phyloP scores from a whole-genome alignment of 2,113 vertebrate species.

The Dissostichus mawsoni region DNA sequence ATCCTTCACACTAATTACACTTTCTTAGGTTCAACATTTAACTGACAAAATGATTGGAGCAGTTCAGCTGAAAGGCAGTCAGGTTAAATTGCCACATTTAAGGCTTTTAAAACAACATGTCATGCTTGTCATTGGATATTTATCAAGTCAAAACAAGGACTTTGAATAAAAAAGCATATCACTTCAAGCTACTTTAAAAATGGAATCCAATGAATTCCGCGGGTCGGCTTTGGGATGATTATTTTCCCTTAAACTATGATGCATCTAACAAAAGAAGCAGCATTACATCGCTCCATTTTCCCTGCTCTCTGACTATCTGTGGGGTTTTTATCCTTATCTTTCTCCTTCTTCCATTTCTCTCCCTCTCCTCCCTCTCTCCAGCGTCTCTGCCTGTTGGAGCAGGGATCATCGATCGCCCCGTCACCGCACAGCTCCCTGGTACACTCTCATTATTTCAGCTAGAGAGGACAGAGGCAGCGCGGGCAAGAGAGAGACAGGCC shows the following conservation, averaged over 20 bases:
- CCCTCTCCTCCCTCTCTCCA: conserved; percentile 19
- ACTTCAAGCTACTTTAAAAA: conserved; percentile 59
- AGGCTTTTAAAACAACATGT: conserved; percentile 48
- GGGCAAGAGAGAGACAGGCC: background rate
- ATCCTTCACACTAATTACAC: conserved; percentile 20
- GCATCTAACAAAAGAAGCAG: conserved; percentile 52
- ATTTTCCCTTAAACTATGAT: conserved; percentile 57
- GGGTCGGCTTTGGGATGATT: conserved; percentile 45
- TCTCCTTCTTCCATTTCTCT: conserved; percentile 37
- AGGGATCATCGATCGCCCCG: conserved; percentile 76
- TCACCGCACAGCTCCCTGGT: conserved; percentile 70
- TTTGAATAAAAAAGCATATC: conserved; percentile 34
- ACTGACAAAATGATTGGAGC: conserved; percentile 25
- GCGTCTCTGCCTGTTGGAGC: conserved; percentile 67
- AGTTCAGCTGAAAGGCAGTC: conserved; percentile 37
- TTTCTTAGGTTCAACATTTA: conserved; percentile 22
- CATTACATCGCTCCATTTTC: conserved; percentile 48
- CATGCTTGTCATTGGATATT: conserved; percentile 49
- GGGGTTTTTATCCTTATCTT: conserved; percentile 57
- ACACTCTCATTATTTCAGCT: conserved; percentile 79
- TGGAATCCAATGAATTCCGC: conserved; percentile 65
- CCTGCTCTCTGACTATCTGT: conserved; percentile 54
- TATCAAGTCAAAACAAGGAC: conserved; percentile 35
- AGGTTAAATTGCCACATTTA: conserved; percentile 44
- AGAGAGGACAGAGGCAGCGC: conserved; percentile 61